Base-by-base conservation (phyloP, 1,140 invertebrate species). In the Vanessa tameamea region DNA sequence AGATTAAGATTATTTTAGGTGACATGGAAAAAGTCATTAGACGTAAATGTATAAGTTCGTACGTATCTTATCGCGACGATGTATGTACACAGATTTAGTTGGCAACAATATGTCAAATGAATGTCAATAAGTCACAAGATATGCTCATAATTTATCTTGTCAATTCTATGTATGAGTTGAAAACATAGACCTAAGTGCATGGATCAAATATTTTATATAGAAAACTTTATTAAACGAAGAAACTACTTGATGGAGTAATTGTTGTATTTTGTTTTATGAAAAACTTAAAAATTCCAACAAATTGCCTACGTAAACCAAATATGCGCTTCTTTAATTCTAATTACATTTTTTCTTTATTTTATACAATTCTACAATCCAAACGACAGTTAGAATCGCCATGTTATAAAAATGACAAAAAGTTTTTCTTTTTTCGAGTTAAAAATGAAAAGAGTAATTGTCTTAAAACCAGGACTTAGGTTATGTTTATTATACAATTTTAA, bases 21-120 rank as follows among this genome's bases (percentile, higher is more conserved):
- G 77, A 79, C 79, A 84, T 74, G 80, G 78, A 86, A 85, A 82
- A 82, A 71, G 72, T 85, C 85, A 88, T 88, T 87, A 88, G 47
- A 64, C 15, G 61, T 73, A 69, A 78, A 70, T 51, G 64, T 78
- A 76, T 72, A 55, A 20, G 47, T 47, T 59, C 50, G 47, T 61
- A 55, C 47, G 47, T 13, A 63, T 76, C 53, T 76, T 73, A 70
- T 73, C 69, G 72, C 63, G 37, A 14, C 37, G 69, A 78, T 67
- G 71, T 72, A 64, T 47, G 63, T 68, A 67, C 53, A 55, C 20
- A 48, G 53, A 59, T 31, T 47, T 64, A 68, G 43, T 64, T 76
- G 69, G 74, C 65, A 73, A 78, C 70, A 63, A 76, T 74, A 79
- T 79, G 78, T 79, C 78, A 77, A 72, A 79, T 74, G 75, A 77